phyloP scores from a whole-genome alignment of 2,888 invertebrate species.

The Rapana venosa region DNA sequence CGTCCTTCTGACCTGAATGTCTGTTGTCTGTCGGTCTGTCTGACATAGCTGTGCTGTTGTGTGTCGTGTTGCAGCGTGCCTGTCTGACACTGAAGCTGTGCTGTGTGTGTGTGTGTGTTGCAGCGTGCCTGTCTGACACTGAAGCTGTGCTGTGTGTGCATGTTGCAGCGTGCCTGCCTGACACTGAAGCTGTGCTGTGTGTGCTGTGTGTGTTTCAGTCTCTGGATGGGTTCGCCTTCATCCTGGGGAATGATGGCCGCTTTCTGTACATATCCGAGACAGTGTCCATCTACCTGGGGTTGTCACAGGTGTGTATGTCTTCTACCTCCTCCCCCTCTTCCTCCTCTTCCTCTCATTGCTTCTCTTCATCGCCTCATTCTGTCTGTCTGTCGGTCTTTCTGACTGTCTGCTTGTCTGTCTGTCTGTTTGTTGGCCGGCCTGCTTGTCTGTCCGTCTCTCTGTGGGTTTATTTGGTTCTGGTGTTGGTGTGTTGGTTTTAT shows the following conservation, averaged over 20 bases:
- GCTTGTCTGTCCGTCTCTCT: neutral
- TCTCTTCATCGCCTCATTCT: neutral
- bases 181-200: too few species aligned
- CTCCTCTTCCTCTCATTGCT: neutral
- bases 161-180: too few species aligned
- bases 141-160: too few species aligned
- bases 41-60: too few species aligned
- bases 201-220: conserved; percentile 81
- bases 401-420: neutral
- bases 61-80: too few species aligned
- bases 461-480: neutral
- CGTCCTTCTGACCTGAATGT: too few species aligned
- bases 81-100: too few species aligned
- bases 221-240: conserved; percentile 97
- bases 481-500: neutral
- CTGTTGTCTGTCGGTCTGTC: too few species aligned
- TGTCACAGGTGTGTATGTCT: conserved; percentile 90
- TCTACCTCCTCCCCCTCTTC: neutral
- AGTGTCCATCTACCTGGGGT: conserved; percentile 98
- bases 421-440: neutral
- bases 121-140: too few species aligned
- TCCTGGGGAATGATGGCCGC: conserved; percentile 95
- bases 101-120: too few species aligned
- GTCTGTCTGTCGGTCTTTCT: neutral
- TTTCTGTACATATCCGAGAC: conserved; percentile 99